A percentile compares a stretch with the other conserved stretches of the same genome.
Conservation (phyloP, 1,140 invertebrate species). For the Ceratosolen solmsi region DNA sequence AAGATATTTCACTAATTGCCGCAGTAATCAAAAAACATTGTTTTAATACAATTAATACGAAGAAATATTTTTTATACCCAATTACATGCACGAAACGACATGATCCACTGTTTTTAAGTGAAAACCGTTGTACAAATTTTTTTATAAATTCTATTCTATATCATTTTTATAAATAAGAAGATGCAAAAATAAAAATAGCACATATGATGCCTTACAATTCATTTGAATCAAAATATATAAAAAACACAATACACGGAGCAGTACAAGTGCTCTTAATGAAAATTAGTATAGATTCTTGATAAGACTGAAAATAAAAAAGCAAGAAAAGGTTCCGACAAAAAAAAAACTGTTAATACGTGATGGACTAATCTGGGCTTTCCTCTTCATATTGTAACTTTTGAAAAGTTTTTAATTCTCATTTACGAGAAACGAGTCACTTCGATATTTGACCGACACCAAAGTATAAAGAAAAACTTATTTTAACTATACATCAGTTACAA, state of each 20-base stretch:
- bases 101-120: no score
- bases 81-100: background rate
- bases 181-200: background rate
- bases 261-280: constrained; percentile 25
- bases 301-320: constrained; percentile 43
- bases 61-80: constrained; percentile 20
- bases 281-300: constrained; percentile 31
- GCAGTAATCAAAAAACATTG: no score
- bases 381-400: constrained; percentile 20
- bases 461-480: constrained; percentile 36
- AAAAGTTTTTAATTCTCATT: constrained; percentile 38
- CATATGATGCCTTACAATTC: constrained; percentile 23
- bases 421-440: constrained; percentile 39
- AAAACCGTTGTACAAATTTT: no score
- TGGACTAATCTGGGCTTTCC: constrained; percentile 13
- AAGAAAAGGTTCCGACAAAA: constrained; percentile 18
- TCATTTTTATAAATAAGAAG: background rate
- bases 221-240: constrained; percentile 35
- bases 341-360: background rate
- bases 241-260: constrained; percentile 17
- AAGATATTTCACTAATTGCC: no score
- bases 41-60: constrained; percentile 18
- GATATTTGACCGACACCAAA: constrained; percentile 49
- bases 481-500: constrained; percentile 15
- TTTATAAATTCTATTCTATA: no score